phyloP scores from a whole-genome alignment of 2,888 invertebrate species.

The Galerucella nymphaeae region DNA sequence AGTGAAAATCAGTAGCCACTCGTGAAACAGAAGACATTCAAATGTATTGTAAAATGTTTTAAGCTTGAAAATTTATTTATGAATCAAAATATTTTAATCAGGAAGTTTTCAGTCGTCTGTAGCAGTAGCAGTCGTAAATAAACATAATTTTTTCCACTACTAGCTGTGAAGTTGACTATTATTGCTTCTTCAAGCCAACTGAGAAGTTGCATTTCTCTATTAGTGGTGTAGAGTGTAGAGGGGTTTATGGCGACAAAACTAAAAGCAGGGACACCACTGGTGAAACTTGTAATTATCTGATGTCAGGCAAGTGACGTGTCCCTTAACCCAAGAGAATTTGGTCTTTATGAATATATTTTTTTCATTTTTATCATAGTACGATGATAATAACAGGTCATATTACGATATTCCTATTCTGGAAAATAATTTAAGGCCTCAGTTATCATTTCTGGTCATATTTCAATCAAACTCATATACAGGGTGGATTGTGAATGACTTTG shows the following conservation, averaged over 20 bases:
- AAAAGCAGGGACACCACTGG: constrained; percentile 8
- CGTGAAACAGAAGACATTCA: not conserved
- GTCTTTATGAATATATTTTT: constrained; percentile 6
- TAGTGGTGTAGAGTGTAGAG: no score
- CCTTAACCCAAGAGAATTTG: constrained; percentile 27
- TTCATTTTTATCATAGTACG: not conserved
- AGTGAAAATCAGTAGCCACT: constrained; percentile 13
- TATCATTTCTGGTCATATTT: not conserved
- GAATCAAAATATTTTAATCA: no score
- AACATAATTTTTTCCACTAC: no score
- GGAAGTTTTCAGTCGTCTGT: no score
- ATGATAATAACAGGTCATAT: not conserved
- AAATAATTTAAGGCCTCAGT: not conserved
- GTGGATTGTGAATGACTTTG: not conserved
- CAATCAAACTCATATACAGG: not conserved
- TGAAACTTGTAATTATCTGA: constrained; percentile 22
- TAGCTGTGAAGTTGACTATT: no score
- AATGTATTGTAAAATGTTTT: not conserved
- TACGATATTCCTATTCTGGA: not conserved
- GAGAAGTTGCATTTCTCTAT: no score
- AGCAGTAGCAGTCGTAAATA: no score
- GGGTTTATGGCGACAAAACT: no score
- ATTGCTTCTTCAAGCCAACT: no score
- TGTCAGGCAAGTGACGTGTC: constrained; percentile 37
- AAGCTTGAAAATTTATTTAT: no score